Evolutionary conservation across 2,888 invertebrate species (phyloP).

Genomic region (Cerceris ruficornis): DNA sequence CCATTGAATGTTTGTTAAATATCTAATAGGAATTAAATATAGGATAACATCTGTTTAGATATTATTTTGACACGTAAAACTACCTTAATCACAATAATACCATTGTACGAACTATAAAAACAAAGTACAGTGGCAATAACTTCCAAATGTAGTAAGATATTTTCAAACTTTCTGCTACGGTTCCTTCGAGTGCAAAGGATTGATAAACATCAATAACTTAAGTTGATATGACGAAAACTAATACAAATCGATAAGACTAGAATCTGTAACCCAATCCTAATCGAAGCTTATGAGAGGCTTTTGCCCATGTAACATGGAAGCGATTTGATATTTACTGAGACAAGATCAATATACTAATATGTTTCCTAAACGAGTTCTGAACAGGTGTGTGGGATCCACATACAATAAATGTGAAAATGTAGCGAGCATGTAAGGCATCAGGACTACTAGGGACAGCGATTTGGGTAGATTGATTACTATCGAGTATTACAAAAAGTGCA

Average conservation of each 20-base stretch:
- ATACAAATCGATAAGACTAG: slow-evolving; percentile 38
- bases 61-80: too few relatives aligned
- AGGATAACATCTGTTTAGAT: too few relatives aligned
- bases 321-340: slow-evolving; percentile 35
- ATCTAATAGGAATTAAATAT: too few relatives aligned
- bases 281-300: slow-evolving; percentile 48
- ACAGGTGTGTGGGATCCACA: slow-evolving; percentile 60
- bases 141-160: too few relatives aligned
- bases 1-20: too few relatives aligned
- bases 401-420: slow-evolving; percentile 64
- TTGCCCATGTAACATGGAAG: slow-evolving; percentile 36
- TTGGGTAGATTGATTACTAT: slow-evolving; percentile 51
- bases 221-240: slow-evolving; percentile 17
- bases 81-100: too few relatives aligned
- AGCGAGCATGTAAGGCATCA: slow-evolving; percentile 63
- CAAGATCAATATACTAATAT: slow-evolving; percentile 35
- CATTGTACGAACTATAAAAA: too few relatives aligned
- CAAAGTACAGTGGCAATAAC: too few relatives aligned
- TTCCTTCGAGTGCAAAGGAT: too few relatives aligned
- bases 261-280: slow-evolving; percentile 34
- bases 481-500: background rate
- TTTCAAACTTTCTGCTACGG: too few relatives aligned
- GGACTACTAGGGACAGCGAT: slow-evolving; percentile 63
- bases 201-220: slow-evolving; percentile 11
- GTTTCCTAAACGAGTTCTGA: slow-evolving; percentile 35